phyloP scores from a whole-genome alignment of 2,113 vertebrate species.

The Microcebus lehilahytsara region DNA sequence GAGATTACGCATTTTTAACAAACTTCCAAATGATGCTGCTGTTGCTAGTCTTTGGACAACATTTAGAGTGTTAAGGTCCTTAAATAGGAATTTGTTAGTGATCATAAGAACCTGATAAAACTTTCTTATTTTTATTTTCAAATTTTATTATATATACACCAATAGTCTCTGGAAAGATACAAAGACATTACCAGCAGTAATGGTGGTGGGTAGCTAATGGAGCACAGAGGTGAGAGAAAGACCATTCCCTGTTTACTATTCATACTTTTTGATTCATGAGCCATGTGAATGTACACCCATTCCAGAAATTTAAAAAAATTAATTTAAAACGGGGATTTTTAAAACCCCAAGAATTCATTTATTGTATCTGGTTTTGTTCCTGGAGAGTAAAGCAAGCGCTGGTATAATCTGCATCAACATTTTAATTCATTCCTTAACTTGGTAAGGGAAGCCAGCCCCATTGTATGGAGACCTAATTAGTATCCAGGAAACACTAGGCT shows the following conservation, averaged over 20 bases:
- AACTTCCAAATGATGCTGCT: neutral
- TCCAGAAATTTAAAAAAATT: constrained; percentile 30
- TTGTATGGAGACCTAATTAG: constrained; percentile 54
- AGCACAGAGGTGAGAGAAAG: neutral
- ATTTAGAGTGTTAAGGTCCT: neutral
- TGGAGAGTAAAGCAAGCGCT: constrained; percentile 24
- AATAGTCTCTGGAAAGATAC: neutral
- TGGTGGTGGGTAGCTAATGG: neutral
- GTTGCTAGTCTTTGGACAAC: neutral
- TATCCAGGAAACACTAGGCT: constrained; percentile 34
- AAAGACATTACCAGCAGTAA: neutral
- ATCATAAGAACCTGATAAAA: neutral
- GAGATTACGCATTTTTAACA: neutral
- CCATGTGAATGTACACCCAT: neutral
- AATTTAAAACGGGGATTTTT: neutral
- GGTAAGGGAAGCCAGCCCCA: neutral
- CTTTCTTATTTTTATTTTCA: neutral
- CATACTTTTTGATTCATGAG: constrained; percentile 1
- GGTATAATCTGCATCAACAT: neutral
- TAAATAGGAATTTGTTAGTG: neutral
- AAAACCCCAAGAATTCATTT: neutral
- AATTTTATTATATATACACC: neutral
- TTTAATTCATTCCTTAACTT: constrained; percentile 57
- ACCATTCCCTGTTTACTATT: neutral
- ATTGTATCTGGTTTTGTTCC: constrained; percentile 3